Conservation (phyloP, 2,113 vertebrate species). For the Lagopus leucura region DNA sequence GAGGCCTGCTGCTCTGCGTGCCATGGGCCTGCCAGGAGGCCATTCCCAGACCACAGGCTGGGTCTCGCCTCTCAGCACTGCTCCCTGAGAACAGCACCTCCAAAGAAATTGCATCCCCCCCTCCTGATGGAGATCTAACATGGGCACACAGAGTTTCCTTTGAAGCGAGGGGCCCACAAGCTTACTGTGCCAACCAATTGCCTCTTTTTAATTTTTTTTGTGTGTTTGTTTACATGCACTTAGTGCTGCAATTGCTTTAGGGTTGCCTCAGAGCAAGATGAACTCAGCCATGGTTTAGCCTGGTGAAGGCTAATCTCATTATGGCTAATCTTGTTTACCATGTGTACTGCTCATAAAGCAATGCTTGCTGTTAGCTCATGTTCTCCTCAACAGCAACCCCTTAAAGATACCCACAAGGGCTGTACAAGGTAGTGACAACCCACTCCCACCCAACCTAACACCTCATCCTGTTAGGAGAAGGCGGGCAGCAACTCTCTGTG, state of each 20-base stretch:
- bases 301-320: constrained; percentile 62
- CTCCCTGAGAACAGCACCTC: background rate
- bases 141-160: background rate
- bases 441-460: background rate
- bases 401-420: background rate
- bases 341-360: constrained; percentile 1
- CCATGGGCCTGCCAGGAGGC: background rate
- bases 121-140: background rate
- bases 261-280: constrained; percentile 45
- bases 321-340: constrained; percentile 64
- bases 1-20: background rate
- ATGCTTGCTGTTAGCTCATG: constrained; percentile 22
- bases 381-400: background rate
- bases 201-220: no score
- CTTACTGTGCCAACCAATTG: no score
- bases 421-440: fast-evolving
- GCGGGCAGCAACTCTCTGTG: background rate
- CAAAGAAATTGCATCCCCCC: background rate
- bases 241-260: background rate
- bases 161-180: background rate
- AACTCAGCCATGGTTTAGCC: constrained; percentile 51
- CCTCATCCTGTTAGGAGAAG: background rate
- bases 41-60: background rate
- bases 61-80: background rate
- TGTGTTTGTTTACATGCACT: no score